Conservation (phyloP, 2,797 vertebrate species). For the Crax fasciolata region DNA sequence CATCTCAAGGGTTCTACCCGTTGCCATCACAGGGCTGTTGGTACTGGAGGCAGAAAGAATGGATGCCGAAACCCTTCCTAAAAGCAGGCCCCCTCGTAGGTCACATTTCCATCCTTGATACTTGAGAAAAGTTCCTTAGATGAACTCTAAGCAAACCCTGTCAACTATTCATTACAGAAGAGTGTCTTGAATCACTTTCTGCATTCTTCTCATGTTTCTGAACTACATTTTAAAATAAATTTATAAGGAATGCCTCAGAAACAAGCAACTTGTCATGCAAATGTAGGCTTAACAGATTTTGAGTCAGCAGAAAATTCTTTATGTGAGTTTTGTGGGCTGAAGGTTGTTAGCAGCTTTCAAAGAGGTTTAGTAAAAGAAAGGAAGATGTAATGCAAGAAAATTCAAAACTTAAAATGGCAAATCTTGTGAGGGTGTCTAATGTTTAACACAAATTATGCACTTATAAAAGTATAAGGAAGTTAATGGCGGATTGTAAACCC, state of each 20-base stretch:
- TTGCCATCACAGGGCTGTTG: neutral
- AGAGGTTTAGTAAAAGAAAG: slow-evolving; percentile 6
- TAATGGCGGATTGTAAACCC: neutral
- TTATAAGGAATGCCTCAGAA: slow-evolving; percentile 45
- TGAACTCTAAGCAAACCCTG: slow-evolving; percentile 31
- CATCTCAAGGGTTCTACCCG: neutral
- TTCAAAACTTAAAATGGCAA: neutral
- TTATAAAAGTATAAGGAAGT: slow-evolving; percentile 25
- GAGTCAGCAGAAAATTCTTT: slow-evolving; percentile 49
- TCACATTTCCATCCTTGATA: slow-evolving; percentile 56
- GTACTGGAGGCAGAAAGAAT: neutral
- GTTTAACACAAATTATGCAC: slow-evolving; percentile 29
- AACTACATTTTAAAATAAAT: slow-evolving; percentile 48
- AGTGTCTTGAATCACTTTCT: neutral
- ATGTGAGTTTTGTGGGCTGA: slow-evolving; percentile 43
- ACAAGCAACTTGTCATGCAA: slow-evolving; percentile 40
- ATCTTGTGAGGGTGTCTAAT: neutral
- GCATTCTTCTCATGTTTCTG: slow-evolving; percentile 9
- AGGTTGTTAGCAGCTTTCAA: slow-evolving; percentile 10
- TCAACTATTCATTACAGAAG: slow-evolving; percentile 26
- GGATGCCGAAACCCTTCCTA: neutral
- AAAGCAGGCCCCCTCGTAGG: slow-evolving; percentile 36
- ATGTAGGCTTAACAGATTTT: slow-evolving; percentile 46
- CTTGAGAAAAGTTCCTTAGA: slow-evolving; percentile 33
- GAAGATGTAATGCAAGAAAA: slow-evolving; percentile 33